Evolutionary conservation across 2,797 vertebrate genomes (phyloP).

Genomic region (Trachops cirrhosus): DNA sequence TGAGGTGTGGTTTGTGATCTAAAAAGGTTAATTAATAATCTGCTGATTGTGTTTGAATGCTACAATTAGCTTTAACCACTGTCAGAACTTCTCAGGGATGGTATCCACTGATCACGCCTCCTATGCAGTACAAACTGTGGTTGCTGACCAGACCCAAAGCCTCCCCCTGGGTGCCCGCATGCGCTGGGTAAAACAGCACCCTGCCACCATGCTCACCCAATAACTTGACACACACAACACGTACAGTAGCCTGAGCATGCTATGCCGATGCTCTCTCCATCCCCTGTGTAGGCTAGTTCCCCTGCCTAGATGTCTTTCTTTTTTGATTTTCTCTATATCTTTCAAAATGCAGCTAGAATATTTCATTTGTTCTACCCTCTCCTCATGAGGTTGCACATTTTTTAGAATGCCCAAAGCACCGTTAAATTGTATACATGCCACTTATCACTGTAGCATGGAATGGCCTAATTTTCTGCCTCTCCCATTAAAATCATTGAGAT

Average conservation of each 20-base stretch:
- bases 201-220: not conserved
- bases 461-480: conserved; percentile 17
- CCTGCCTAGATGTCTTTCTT: not conserved
- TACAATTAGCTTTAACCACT: not conserved
- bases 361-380: not conserved
- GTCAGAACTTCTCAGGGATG: not conserved
- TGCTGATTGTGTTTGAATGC: not conserved
- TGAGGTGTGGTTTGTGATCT: not conserved
- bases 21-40: not conserved
- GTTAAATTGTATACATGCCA: not conserved
- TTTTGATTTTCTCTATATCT: not conserved
- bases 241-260: not conserved
- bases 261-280: not conserved
- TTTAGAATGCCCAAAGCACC: not conserved
- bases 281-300: not conserved
- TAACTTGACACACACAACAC: not conserved
- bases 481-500: not conserved
- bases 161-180: not conserved
- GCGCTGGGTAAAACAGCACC: not conserved
- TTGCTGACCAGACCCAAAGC: not conserved
- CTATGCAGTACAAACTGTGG: not conserved
- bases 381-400: not conserved
- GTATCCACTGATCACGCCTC: not conserved
- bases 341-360: not conserved
- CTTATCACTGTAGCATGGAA: not conserved